These are phyloP conservation scores for Brachionus angularis DNA, from an alignment of 1,140 invertebrate genomes.

Conservation along the genomic window DNA sequence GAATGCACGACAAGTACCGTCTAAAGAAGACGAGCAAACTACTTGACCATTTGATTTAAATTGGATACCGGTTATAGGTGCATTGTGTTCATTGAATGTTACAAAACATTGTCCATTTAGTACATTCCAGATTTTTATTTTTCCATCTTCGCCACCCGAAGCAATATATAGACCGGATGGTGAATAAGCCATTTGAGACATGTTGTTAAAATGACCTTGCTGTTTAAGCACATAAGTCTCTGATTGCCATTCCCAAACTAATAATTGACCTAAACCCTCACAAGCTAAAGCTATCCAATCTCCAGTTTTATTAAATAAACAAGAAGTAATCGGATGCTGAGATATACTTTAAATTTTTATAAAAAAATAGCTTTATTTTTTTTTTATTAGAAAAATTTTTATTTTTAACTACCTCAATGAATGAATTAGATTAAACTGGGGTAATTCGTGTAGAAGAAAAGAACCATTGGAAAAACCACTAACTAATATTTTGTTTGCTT, in stretches of 20 bases:
- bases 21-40: constrained; percentile 79
- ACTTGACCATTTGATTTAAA: constrained; percentile 83
- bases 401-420: constrained; percentile 65
- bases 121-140: constrained; percentile 90
- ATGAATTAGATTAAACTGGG: constrained; percentile 84
- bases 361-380: constrained; percentile 40
- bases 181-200: constrained; percentile 77
- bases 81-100: constrained; percentile 84
- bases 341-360: constrained; percentile 72
- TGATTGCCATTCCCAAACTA: constrained; percentile 99
- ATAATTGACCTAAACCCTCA: constrained; percentile 72
- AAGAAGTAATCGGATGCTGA: constrained; percentile 71
- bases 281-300: constrained; percentile 89
- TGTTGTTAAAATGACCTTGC: constrained; percentile 83
- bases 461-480: constrained; percentile 74
- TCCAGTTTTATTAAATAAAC: constrained; percentile 76
- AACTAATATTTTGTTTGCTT: constrained; percentile 71
- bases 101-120: constrained; percentile 84
- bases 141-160: constrained; percentile 89
- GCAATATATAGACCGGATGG: constrained; percentile 81
- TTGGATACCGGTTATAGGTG: constrained; percentile 70
- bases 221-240: constrained; percentile 97
- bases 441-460: constrained; percentile 86
- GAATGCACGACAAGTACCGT: constrained; percentile 90
- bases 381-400: constrained; percentile 8